Percentiles rank a stretch among this genome's conserved stretches.
Conservation (phyloP, 2,888 invertebrate genomes). For the Heteromyza rotundicornis region DNA sequence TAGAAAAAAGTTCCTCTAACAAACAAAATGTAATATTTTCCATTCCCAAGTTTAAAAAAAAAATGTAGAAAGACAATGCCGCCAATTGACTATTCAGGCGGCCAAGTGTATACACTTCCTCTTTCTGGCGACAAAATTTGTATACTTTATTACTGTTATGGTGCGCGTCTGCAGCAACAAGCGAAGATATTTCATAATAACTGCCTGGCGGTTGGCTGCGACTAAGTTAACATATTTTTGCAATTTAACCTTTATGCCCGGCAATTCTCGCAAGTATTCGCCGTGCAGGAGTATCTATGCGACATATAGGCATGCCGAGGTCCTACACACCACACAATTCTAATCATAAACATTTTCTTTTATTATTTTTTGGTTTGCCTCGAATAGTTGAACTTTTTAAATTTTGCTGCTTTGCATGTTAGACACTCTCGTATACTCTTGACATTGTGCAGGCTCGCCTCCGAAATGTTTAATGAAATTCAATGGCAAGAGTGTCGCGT, state of each 20-base stretch:
- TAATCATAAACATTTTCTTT: neutral
- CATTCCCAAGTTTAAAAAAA: too few species aligned
- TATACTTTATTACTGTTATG: neutral
- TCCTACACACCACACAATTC: neutral
- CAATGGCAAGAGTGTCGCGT: neutral
- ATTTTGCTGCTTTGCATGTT: neutral
- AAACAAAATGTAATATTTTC: too few species aligned
- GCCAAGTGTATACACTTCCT: neutral
- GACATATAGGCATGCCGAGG: neutral
- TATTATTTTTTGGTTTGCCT: too few species aligned
- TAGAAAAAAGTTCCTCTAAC: too few species aligned
- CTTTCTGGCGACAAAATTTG: neutral
- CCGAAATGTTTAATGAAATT: neutral
- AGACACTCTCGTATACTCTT: neutral
- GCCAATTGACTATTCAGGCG: too few species aligned
- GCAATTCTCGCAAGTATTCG: neutral
- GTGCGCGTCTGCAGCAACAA: neutral
- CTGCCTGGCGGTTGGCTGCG: neutral
- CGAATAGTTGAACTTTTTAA: neutral
- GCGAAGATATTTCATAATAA: neutral
- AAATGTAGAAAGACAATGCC: too few species aligned
- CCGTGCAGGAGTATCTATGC: neutral
- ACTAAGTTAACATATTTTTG: neutral
- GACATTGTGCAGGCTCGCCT: neutral
- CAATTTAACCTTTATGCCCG: neutral